Evolutionary conservation across 92 coral and sea anemone genomes (phyloP).

Genomic region (Actinostola sp.): DNA sequence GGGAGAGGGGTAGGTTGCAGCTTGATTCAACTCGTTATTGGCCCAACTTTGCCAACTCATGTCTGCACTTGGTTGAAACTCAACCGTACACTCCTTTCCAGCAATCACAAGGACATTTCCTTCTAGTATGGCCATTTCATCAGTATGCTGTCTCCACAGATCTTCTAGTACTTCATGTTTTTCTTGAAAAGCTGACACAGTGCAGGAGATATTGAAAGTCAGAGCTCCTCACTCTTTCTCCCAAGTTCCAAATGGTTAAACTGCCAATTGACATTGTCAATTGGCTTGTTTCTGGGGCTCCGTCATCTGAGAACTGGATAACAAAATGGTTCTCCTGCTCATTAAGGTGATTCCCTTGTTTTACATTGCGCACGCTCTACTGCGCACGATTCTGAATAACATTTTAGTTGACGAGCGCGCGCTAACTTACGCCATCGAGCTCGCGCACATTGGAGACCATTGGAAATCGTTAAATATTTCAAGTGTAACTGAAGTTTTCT

Average conservation of each 20-base stretch:
- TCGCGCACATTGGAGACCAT: too few relatives aligned
- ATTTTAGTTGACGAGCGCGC: too few relatives aligned
- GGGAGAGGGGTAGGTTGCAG: slow-evolving; percentile 68
- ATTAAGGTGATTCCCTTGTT: too few relatives aligned
- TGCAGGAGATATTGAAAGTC: slow-evolving; percentile 65
- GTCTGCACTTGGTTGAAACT: slow-evolving; percentile 67
- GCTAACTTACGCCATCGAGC: too few relatives aligned
- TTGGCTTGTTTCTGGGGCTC: slow-evolving; percentile 76
- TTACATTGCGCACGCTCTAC: too few relatives aligned
- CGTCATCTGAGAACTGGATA: slow-evolving; percentile 69
- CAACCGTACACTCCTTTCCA: slow-evolving; percentile 57
- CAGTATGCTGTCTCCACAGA: slow-evolving; percentile 59
- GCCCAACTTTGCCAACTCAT: slow-evolving; percentile 79
- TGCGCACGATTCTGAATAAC: too few relatives aligned
- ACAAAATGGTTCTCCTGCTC: slow-evolving; percentile 58
- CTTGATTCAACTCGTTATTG: slow-evolving; percentile 54
- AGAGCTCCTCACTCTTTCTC: slow-evolving; percentile 57
- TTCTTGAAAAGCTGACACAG: slow-evolving; percentile 36
- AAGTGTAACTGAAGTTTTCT: too few relatives aligned
- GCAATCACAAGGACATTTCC: slow-evolving; percentile 40
- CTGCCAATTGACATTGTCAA: slow-evolving; percentile 78
- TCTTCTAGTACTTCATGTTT: slow-evolving; percentile 56
- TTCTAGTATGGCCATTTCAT: slow-evolving; percentile 54
- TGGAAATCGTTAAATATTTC: too few relatives aligned
- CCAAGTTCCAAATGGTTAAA: slow-evolving; percentile 68